Base-by-base conservation (phyloP, 2,113 vertebrate genomes). In the Saguinus midas region DNA sequence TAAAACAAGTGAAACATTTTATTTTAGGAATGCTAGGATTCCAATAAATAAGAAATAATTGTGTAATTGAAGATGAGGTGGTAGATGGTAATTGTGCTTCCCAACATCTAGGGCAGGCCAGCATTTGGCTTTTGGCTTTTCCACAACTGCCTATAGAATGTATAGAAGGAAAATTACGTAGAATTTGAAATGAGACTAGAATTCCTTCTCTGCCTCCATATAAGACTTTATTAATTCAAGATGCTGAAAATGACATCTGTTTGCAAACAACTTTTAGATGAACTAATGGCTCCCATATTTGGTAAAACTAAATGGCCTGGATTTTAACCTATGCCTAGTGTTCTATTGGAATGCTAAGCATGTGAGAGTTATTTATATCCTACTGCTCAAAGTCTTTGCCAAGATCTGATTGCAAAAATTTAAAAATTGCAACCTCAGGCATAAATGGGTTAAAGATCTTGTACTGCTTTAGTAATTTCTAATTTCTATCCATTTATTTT, bases 401-500 rank as follows among this genome's bases (percentile, higher is more conserved):
- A 14, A 64, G 61, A 13, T 32, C 27, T 64, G 12, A 32, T 64
- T 64, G 27, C 13, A 64, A 64, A 32, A 64, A 32, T 14, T 64
- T 2, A 64, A 64, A 58, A 64, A 64, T 32, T 64, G 61, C 27
- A 64, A 64, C 27, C 13, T 64, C 27, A 64, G 61, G 27, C 27
- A 14, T 13, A 64, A 64, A 64, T 64, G 61, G 12, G 6, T 92
- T 75, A 35, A 64, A 81, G 13, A 6, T 87, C 13, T 6, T 43
- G 27, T 73, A 57, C 12, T 57, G 8, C 80, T 90, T 66, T 73
- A 78, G 82, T 76, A 13, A 45, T 50, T 76, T 86, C 27, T 86
- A 43, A 82, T 70, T 95, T 96, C 23, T 87, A 89, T 89, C 25
- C 5, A 68, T 86, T 95, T 95, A 81, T 5, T 97, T 93, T 48